phyloP scores from a whole-genome alignment of 2,888 invertebrate species.

The Nasonia oneida region DNA sequence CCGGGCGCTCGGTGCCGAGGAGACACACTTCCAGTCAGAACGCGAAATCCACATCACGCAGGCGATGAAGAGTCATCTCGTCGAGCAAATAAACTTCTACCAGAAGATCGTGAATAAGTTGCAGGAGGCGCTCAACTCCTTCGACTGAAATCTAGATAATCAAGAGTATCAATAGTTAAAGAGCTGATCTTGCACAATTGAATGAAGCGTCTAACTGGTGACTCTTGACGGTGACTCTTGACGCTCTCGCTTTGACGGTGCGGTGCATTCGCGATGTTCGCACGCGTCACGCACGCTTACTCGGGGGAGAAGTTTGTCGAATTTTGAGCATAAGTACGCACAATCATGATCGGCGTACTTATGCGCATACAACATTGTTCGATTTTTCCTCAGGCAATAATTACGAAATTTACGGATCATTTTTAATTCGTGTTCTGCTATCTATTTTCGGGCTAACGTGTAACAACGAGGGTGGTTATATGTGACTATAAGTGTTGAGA shows the following conservation, averaged over 20 bases:
- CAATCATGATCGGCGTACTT: background rate
- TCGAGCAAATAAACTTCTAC: slow-evolving; percentile 95
- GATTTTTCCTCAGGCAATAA: background rate
- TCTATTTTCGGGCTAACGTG: background rate
- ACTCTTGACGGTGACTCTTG: background rate
- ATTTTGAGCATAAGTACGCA: background rate
- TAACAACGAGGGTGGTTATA: background rate
- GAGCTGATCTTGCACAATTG: slow-evolving; percentile 3
- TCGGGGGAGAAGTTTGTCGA: background rate
- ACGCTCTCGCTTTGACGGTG: background rate
- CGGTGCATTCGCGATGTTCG: background rate
- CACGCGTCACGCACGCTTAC: slow-evolving; percentile 5
- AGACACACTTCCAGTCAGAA: slow-evolving; percentile 94
- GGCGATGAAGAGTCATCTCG: slow-evolving; percentile 92
- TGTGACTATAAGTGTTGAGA: background rate
- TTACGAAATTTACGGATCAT: slow-evolving; percentile 46
- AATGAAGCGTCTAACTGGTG: slow-evolving; percentile 6
- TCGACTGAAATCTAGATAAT: slow-evolving; percentile 71
- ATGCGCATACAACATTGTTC: background rate
- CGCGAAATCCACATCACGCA: slow-evolving; percentile 91
- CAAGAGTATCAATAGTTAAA: background rate
- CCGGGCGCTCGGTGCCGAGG: slow-evolving; percentile 95
- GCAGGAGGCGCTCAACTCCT: slow-evolving; percentile 82
- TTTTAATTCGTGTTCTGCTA: slow-evolving; percentile 36
- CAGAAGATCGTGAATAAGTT: slow-evolving; percentile 89